Percentiles rank a stretch among this genome's conserved stretches.
phyloP scores from a whole-genome alignment of 2,113 vertebrate genomes.

The Columba livia region DNA sequence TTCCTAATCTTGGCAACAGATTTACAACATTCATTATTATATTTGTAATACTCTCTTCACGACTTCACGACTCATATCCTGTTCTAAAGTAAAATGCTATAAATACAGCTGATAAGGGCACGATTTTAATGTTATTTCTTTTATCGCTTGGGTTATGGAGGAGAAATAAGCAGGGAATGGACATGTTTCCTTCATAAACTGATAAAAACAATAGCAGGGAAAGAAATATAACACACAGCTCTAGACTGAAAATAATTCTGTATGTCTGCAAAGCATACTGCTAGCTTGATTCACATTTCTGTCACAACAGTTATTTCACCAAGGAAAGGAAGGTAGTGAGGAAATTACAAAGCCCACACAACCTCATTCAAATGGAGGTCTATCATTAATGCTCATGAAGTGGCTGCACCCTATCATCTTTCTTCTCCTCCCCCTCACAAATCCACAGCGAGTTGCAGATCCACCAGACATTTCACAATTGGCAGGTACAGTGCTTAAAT shows the following conservation, averaged over 20 bases:
- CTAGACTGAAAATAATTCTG: not conserved
- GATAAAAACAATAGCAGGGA: not conserved
- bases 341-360: not conserved
- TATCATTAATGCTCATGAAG: not conserved
- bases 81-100: slow-evolving; percentile 18
- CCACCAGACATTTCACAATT: not conserved
- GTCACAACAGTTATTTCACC: not conserved
- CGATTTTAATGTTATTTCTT: slow-evolving; percentile 4
- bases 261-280: not conserved
- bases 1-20: slow-evolving; percentile 21
- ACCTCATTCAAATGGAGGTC: not conserved
- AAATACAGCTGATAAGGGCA: slow-evolving; percentile 18
- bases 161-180: not conserved
- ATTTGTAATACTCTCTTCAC: not conserved
- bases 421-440: not conserved
- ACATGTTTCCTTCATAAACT: not conserved
- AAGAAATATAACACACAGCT: not conserved
- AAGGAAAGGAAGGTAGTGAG: not conserved
- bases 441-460: not conserved
- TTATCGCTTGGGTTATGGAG: not conserved
- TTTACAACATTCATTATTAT: slow-evolving; percentile 29
- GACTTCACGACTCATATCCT: slow-evolving; percentile 17
- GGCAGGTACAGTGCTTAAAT: not conserved
- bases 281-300: not conserved
- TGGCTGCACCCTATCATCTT: not conserved